These are phyloP conservation scores for Rattus rattus DNA, from an alignment of 2,113 vertebrate genomes.

Conservation along the genomic window DNA sequence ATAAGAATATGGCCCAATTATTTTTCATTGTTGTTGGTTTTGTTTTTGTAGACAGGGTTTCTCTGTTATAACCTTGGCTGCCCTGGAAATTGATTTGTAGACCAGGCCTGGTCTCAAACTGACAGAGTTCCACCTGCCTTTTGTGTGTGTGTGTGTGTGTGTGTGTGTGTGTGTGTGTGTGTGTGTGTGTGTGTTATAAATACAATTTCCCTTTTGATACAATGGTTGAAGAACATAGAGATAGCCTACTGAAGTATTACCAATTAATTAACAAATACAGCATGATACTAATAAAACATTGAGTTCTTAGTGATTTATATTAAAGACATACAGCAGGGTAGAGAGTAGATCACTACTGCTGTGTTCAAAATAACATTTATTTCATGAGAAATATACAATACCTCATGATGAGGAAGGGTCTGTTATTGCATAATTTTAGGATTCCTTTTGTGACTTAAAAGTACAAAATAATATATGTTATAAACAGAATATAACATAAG, in stretches of 20 bases:
- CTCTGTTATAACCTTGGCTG: neutral
- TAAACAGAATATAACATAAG: neutral
- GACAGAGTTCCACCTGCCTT: neutral
- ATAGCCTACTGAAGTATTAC: neutral
- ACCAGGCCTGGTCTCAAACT: neutral
- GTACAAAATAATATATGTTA: neutral
- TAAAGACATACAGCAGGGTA: neutral
- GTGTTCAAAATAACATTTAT: neutral
- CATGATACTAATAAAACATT: too few species aligned
- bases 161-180: neutral
- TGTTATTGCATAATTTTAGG: neutral
- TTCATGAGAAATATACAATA: neutral
- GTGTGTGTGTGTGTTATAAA: neutral
- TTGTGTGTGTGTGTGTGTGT: neutral
- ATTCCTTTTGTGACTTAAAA: neutral
- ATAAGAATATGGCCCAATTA: neutral
- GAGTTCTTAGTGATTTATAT: neutral
- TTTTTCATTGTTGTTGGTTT: neutral
- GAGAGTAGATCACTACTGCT: neutral
- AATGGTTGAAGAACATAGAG: neutral
- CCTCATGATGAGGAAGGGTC: neutral
- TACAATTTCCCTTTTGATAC: neutral
- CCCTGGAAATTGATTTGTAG: neutral
- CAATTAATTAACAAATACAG: neutral
- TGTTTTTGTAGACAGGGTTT: neutral